Evolutionary conservation across 2,797 vertebrate species (phyloP).

Genomic region (Malacoctenus gilli): DNA sequence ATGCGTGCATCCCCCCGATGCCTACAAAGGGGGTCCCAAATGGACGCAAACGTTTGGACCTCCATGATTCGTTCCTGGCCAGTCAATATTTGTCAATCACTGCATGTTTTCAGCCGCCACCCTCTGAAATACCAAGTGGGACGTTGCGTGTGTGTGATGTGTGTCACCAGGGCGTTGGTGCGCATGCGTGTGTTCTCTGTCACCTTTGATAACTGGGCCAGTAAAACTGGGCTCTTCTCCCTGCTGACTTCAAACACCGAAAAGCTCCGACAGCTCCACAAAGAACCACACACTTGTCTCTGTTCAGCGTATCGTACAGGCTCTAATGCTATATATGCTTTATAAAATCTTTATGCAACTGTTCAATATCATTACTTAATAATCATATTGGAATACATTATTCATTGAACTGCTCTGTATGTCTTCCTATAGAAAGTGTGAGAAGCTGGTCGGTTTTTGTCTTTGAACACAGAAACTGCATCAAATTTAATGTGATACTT

Average conservation of each 20-base stretch:
- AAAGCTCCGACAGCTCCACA: conserved; percentile 14
- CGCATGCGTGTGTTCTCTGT: conserved; percentile 23
- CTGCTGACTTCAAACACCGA: conserved; percentile 42
- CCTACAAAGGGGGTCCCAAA: no score
- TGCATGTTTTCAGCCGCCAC: background rate
- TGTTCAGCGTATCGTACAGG: conserved; percentile 20
- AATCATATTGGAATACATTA: no score
- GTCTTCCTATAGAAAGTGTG: no score
- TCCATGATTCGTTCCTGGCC: no score
- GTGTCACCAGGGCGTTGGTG: conserved; percentile 33
- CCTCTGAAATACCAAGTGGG: conserved; percentile 24
- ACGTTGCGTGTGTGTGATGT: conserved; percentile 21
- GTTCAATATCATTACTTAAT: no score
- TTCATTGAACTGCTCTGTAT: no score
- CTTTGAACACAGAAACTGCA: no score
- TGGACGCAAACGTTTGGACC: no score
- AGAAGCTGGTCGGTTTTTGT: no score
- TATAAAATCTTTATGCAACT: background rate
- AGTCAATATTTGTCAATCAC: no score
- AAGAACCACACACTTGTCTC: conserved; percentile 4
- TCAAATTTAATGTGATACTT: no score
- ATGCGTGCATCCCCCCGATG: conserved; percentile 8
- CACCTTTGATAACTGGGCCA: conserved; percentile 55
- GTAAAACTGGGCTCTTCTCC: conserved; percentile 30
- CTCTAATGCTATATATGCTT: conserved; percentile 16